Evolutionary conservation across 2,797 vertebrate species (phyloP), one percentile per base, ranked within the genome.

Genomic region (Enteromius paludinosus): DNA sequence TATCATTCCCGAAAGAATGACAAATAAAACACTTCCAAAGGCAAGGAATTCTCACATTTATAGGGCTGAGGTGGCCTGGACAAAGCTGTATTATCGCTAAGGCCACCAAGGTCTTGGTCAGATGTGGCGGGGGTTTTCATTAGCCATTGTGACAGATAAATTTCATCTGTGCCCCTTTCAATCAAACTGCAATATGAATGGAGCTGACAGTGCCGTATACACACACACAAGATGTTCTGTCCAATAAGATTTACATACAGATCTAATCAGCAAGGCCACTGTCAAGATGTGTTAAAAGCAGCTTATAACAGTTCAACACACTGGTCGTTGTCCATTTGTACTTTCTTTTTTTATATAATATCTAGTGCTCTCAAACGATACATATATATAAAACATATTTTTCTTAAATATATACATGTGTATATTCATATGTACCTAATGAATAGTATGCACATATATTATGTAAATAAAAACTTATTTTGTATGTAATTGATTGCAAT

Each of bases 1-100:
- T 91, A 93, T 93, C 91, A 93, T 89, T 92, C 88, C 88, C 77
- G 85, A 84, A 91, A 86, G 45, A 88, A 86, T 83, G 80, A 86
- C 83, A 81, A 84, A 87, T 86, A 86, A 86, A 90, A 87, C 84
- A 84, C 87, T 90, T 87, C 91, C 89, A 88, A 89, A 93, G 90
- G 88, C 86, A 72, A 90, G 82, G 72, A 83, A 89, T 86, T 88
- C 87, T 90, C 82, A 79, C 82, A 82, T 91, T 89, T 90, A 91
- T 92, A 87, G 66, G 81, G 41, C 71, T 80, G 64, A 84, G 76
- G 35, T 83, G 77, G 79, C 68, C 52, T 56, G 66, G 82, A 83
- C 76, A 87, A 86, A 86, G 75, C 79, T 23, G 33, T 77, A 77
- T 84, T 74, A 79, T 80, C 68, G 8, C 47, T 77, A 71, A 80